Evolutionary conservation across 2,797 vertebrate genomes (phyloP).

Genomic region (Scarus forsteni): DNA sequence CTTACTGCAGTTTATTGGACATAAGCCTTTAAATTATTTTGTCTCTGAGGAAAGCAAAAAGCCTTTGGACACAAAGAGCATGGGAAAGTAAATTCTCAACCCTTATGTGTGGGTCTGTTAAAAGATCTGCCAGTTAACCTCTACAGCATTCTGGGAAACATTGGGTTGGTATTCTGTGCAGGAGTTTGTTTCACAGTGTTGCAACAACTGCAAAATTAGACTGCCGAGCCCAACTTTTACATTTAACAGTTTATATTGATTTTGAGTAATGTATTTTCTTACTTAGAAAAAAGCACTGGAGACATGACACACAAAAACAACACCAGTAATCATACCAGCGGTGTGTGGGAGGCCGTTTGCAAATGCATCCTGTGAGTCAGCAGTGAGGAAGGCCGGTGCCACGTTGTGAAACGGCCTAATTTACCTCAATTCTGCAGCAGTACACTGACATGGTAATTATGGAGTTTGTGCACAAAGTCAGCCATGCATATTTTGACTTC

Average conservation of each 20-base stretch:
- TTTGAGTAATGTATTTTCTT: not conserved
- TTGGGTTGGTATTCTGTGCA: not conserved
- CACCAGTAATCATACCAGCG: not conserved
- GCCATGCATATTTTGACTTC: slow-evolving; percentile 38
- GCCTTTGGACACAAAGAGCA: no score
- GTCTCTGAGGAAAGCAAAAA: no score
- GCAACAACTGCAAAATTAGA: not conserved
- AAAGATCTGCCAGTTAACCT: no score
- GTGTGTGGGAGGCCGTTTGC: slow-evolving; percentile 19
- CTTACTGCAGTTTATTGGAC: no score
- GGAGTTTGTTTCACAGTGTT: not conserved
- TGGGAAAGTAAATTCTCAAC: no score
- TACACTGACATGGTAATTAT: slow-evolving; percentile 52
- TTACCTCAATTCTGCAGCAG: slow-evolving; percentile 28
- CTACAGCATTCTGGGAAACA: no score
- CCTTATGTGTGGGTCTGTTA: no score
- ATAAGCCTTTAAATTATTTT: no score
- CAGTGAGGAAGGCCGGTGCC: slow-evolving; percentile 10
- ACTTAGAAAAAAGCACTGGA: not conserved
- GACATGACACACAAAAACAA: slow-evolving; percentile 2
- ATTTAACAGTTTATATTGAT: not conserved
- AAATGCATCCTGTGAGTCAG: slow-evolving; percentile 34
- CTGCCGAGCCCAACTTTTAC: not conserved
- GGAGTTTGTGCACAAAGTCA: slow-evolving; percentile 37
- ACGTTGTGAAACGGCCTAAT: slow-evolving; percentile 9